Percentiles rank a stretch among this genome's conserved stretches.
phyloP scores from a whole-genome alignment of 2,888 invertebrate species.

The Cybosia mesomella region DNA sequence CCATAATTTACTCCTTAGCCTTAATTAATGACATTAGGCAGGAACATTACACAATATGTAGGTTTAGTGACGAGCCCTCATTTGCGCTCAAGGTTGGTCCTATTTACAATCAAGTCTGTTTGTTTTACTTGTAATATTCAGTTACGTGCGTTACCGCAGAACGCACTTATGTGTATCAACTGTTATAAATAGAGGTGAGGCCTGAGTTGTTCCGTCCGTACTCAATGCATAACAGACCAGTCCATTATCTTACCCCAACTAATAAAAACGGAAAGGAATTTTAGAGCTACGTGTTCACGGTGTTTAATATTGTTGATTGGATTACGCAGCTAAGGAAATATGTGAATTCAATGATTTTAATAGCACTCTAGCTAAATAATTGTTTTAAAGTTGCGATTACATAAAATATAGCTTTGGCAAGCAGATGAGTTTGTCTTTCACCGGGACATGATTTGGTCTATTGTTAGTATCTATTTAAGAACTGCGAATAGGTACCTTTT shows the following conservation, averaged over 20 bases:
- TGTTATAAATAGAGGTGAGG: constrained; percentile 81
- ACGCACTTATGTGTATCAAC: constrained; percentile 67
- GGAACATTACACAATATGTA: constrained; percentile 18
- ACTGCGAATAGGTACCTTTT: constrained; percentile 31
- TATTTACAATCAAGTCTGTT: constrained; percentile 68
- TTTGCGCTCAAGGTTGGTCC: constrained; percentile 62
- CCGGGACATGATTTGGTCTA: constrained; percentile 52
- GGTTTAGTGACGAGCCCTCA: constrained; percentile 56
- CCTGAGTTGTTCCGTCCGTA: constrained; percentile 73
- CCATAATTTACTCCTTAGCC: background rate
- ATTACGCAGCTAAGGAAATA: constrained; percentile 27
- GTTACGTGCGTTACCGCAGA: constrained; percentile 69
- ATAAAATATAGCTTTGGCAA: constrained; percentile 56
- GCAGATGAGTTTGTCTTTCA: constrained; percentile 51
- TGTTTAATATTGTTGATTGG: constrained; percentile 41
- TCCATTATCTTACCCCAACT: constrained; percentile 82
- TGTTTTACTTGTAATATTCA: constrained; percentile 80
- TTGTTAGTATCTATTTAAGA: constrained; percentile 49
- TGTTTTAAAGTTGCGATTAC: constrained; percentile 45
- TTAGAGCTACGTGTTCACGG: constrained; percentile 58
- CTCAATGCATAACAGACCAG: constrained; percentile 77
- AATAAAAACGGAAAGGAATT: constrained; percentile 83
- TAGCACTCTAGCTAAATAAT: constrained; percentile 36
- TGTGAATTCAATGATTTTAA: constrained; percentile 33
- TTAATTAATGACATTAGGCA: constrained; percentile 19